Evolutionary conservation across 2,888 invertebrate species (phyloP), one percentile per base, ranked within the genome.

Genomic region (Notodonta ziczac): DNA sequence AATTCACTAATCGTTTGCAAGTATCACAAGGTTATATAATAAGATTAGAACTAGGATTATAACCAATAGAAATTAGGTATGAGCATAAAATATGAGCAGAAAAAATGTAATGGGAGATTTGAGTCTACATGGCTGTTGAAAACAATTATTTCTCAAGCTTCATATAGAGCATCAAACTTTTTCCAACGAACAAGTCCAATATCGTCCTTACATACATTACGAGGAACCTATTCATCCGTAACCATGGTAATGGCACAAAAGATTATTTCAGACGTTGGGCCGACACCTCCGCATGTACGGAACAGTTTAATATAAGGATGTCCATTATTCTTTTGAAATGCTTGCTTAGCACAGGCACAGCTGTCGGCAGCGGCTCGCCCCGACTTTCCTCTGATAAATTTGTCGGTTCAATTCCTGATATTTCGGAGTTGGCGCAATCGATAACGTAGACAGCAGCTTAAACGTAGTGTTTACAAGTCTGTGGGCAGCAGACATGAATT

Each of bases 231-330:
- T 35, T 67, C 60, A 61, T 32, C 14, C 60, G 62, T 64, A 59
- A 61, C 56, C 60, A 59, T 50, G 54, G 61, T 57, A 44, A 48
- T 63, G 53, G 57, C 59, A 71, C 66, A 69, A 72, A 65, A 67
- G 65, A 69, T 65, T 62, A 61, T 72, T 61, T 65, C 60, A 64
- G 55, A 56, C 57, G 52, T 55, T 46, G 53, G 39, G 32, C 48
- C 24, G 57, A 57, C 55, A 61, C 62, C 69, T 73, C 64, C 74
- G 61, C 67, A 64, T 66, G 59, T 63, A 59, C 67, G 61, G 62
- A 69, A 65, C 73, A 60, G 63, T 72, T 68, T 65, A 69, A 66
- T 73, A 69, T 66, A 60, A 57, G 60, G 54, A 39, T 61, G 64
- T 67, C 42, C 32, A 63, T 68, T 62, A 60, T 73, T 64, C 51